Evolutionary conservation across 2,888 invertebrate species (phyloP).

Genomic region (Eremobia ochroleuca): DNA sequence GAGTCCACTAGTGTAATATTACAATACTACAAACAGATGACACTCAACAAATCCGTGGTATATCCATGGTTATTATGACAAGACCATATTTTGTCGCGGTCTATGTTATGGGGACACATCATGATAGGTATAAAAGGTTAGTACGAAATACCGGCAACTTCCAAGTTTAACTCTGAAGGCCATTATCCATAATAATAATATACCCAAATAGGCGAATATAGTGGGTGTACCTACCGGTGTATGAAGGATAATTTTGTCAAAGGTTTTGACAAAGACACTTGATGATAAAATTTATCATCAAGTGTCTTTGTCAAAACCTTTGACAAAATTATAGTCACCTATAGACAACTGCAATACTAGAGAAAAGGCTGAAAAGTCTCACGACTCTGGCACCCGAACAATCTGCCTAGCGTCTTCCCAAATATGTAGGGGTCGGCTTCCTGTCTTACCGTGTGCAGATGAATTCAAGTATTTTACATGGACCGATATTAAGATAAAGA

Average conservation of each 20-base stretch:
- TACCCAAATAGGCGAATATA: constrained; percentile 19
- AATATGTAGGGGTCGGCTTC: background rate
- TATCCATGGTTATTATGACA: background rate
- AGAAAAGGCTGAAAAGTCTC: background rate
- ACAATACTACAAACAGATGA: background rate
- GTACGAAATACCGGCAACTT: background rate
- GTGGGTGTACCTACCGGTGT: constrained; percentile 24
- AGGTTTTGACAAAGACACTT: background rate
- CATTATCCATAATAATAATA: background rate
- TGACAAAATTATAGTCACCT: too few relatives aligned
- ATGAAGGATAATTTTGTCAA: background rate
- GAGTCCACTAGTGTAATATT: background rate
- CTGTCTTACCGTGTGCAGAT: background rate
- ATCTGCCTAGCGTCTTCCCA: background rate
- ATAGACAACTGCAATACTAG: background rate
- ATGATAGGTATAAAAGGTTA: constrained; percentile 14
- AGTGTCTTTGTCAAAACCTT: too few relatives aligned
- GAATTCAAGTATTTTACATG: background rate
- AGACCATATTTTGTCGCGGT: background rate
- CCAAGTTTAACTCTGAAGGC: background rate
- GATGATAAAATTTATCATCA: too few relatives aligned
- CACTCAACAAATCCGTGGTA: background rate
- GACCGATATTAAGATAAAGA: too few relatives aligned
- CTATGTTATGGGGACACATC: background rate
- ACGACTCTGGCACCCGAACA: background rate